phyloP scores from a whole-genome alignment of 2,113 vertebrate species.

The Gyps fulvus region DNA sequence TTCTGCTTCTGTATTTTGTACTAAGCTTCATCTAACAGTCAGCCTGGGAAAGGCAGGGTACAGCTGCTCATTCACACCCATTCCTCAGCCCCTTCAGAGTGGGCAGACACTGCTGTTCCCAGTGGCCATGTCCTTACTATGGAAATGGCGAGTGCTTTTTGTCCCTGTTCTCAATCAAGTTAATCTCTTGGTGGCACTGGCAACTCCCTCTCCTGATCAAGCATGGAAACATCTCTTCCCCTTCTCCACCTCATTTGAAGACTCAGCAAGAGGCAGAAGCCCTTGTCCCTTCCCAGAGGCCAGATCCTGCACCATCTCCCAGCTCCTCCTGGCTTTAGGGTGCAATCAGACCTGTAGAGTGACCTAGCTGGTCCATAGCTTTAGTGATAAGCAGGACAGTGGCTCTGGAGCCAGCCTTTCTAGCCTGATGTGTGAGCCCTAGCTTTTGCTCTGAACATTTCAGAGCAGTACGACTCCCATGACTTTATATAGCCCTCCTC shows the following conservation, averaged over 20 bases:
- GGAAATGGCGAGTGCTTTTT: neutral
- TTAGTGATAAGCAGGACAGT: neutral
- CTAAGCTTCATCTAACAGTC: neutral
- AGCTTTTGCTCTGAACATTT: neutral
- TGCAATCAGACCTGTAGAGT: neutral
- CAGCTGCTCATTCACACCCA: neutral
- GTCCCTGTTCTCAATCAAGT: neutral
- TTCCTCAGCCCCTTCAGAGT: neutral
- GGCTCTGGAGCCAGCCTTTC: neutral
- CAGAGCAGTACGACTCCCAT: fast-evolving
- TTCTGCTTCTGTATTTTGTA: neutral
- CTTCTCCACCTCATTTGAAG: neutral
- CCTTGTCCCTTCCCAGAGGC: neutral
- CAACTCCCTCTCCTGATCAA: neutral
- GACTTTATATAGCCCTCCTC: neutral
- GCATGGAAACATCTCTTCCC: neutral
- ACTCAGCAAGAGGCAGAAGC: neutral
- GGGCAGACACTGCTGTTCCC: neutral
- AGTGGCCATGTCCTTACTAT: neutral
- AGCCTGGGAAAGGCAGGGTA: neutral
- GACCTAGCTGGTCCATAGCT: fast-evolving
- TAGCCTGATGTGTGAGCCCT: neutral
- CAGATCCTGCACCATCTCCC: neutral
- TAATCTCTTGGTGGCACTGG: neutral
- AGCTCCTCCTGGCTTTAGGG: neutral